phyloP scores from a whole-genome alignment of 1,140 invertebrate genomes.

The Rhopalosiphum maidis region DNA sequence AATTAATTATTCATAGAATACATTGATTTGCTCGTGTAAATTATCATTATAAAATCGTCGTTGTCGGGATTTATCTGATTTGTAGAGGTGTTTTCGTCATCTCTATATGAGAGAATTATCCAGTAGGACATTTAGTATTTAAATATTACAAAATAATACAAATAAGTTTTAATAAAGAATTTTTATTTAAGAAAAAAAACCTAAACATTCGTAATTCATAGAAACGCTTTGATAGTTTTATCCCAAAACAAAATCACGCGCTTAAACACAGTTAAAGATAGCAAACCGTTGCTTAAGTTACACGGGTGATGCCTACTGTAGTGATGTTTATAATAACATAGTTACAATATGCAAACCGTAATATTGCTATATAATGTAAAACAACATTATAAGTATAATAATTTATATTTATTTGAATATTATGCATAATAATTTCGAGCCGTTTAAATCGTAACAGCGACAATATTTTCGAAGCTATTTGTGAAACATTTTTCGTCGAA shows the following conservation, averaged over 20 bases:
- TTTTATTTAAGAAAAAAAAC: too few relatives aligned
- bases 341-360: not conserved
- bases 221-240: not conserved
- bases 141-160: not conserved
- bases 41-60: too few relatives aligned
- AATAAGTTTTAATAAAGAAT: too few relatives aligned
- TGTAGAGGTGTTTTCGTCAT: not conserved
- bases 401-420: not conserved
- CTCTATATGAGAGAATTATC: too few relatives aligned
- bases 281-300: not conserved
- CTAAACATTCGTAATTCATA: too few relatives aligned
- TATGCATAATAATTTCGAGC: not conserved
- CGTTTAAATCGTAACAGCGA: not conserved
- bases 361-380: not conserved
- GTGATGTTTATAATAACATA: not conserved
- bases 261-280: not conserved
- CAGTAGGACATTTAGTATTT: not conserved
- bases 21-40: not conserved
- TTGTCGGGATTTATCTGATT: not conserved
- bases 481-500: constrained; percentile 10
- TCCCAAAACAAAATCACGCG: not conserved
- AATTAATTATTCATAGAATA: not conserved
- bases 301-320: not conserved
- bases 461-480: not conserved
- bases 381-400: not conserved